phyloP scores from a whole-genome alignment of 2,888 invertebrate species.

The Melolontha melolontha region DNA sequence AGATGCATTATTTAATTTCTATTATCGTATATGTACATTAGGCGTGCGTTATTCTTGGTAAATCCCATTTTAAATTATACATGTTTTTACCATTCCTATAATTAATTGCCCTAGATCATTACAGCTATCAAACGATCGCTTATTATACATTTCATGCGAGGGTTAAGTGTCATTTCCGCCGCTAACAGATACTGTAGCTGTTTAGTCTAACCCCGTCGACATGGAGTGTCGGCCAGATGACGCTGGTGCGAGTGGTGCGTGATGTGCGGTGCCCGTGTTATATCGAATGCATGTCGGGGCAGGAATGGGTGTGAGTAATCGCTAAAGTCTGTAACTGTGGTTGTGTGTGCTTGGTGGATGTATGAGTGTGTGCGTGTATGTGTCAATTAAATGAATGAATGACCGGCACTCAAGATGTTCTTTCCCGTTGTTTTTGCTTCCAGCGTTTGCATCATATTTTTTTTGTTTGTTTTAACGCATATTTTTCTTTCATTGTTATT shows the following conservation, averaged over 20 bases:
- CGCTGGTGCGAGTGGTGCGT: constrained; percentile 26
- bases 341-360: no score
- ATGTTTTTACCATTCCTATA: background rate
- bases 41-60: no score
- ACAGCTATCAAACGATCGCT: background rate
- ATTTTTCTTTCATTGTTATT: no score
- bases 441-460: constrained; percentile 9
- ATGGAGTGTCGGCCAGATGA: constrained; percentile 21
- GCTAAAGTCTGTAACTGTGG: constrained; percentile 9
- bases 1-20: no score
- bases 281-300: no score
- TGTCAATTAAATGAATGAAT: constrained; percentile 38
- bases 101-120: background rate
- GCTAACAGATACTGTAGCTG: constrained; percentile 5
- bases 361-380: no score
- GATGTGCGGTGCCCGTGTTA: constrained; percentile 5
- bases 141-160: constrained; percentile 10
- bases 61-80: background rate
- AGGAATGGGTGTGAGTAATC: constrained; percentile 22
- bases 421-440: constrained; percentile 30
- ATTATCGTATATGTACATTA: no score
- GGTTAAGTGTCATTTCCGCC: constrained; percentile 36
- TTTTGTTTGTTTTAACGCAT: background rate
- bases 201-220: constrained; percentile 27
- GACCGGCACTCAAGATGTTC: constrained; percentile 28